These are phyloP conservation scores for Spea multiplicata DNA, from an alignment of 2,113 vertebrate species.

Conservation along the genomic window DNA sequence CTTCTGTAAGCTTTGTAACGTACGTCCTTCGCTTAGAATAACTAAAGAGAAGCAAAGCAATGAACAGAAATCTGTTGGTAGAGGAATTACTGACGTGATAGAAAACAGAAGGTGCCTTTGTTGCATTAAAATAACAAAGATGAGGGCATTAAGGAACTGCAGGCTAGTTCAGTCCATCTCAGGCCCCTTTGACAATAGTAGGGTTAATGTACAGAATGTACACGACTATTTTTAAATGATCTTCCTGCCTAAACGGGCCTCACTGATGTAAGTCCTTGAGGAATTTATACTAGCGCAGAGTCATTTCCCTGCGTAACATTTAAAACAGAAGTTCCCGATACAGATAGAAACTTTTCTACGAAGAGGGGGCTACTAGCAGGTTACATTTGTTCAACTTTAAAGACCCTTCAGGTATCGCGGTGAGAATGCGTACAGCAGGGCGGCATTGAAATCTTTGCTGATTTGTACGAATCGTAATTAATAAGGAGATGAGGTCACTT, in stretches of 20 bases:
- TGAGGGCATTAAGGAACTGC: background rate
- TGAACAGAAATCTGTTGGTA: background rate
- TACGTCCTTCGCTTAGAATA: background rate
- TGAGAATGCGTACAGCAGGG: no score
- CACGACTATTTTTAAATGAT: constrained; percentile 29
- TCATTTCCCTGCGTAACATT: constrained; percentile 14
- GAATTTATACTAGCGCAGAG: constrained; percentile 12
- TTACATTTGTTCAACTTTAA: no score
- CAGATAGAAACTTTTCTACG: no score
- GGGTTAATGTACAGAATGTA: constrained; percentile 12
- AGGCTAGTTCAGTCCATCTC: background rate
- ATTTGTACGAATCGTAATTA: no score
- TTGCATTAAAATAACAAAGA: background rate
- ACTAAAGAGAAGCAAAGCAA: background rate
- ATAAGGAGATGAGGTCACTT: no score
- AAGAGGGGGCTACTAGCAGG: no score
- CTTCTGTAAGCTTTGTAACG: background rate
- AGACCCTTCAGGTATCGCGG: no score
- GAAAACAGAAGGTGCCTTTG: constrained; percentile 3
- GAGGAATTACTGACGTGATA: background rate
- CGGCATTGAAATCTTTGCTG: no score
- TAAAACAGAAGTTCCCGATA: background rate
- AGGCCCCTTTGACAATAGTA: background rate
- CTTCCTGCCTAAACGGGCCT: constrained; percentile 23
- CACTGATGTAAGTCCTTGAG: constrained; percentile 7